phyloP scores from a whole-genome alignment of 2,797 vertebrate genomes.

The Takifugu rubripes region DNA sequence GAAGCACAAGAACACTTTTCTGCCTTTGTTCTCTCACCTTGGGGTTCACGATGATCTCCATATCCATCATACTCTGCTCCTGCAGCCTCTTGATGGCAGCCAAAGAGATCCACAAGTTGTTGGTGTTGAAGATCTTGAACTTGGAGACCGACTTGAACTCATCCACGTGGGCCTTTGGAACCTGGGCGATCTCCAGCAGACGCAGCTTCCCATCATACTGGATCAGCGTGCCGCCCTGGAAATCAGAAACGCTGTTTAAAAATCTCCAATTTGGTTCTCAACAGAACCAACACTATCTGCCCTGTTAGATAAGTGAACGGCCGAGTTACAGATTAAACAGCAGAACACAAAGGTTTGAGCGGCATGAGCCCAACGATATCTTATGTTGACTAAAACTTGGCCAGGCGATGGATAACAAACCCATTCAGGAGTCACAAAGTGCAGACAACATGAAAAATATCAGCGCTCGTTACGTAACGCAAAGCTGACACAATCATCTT shows the following conservation, averaged over 20 bases:
- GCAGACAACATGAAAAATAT: background rate
- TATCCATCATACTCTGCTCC: conserved; percentile 86
- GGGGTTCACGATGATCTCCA: conserved; percentile 95
- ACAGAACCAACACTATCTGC: background rate
- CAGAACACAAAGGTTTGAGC: background rate
- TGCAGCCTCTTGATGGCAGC: conserved; percentile 89
- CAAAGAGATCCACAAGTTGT: conserved; percentile 93
- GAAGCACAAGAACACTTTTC: background rate
- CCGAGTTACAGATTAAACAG: too few relatives aligned
- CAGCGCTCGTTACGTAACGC: too few relatives aligned
- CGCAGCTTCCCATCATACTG: conserved; percentile 91
- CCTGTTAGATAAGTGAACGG: background rate
- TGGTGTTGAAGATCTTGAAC: conserved; percentile 98
- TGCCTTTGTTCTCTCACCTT: conserved; percentile 75
- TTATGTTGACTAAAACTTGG: background rate
- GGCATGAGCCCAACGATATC: background rate
- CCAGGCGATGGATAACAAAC: too few relatives aligned
- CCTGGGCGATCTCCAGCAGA: conserved; percentile 93
- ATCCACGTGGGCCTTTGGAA: conserved; percentile 92
- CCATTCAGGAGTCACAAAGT: too few relatives aligned
- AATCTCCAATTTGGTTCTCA: background rate
- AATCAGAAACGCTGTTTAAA: background rate
- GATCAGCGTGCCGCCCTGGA: conserved; percentile 90
- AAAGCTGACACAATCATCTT: background rate
- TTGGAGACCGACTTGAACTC: conserved; percentile 96